phyloP scores from a whole-genome alignment of 1,140 invertebrate species.

The Heliconius congener region DNA sequence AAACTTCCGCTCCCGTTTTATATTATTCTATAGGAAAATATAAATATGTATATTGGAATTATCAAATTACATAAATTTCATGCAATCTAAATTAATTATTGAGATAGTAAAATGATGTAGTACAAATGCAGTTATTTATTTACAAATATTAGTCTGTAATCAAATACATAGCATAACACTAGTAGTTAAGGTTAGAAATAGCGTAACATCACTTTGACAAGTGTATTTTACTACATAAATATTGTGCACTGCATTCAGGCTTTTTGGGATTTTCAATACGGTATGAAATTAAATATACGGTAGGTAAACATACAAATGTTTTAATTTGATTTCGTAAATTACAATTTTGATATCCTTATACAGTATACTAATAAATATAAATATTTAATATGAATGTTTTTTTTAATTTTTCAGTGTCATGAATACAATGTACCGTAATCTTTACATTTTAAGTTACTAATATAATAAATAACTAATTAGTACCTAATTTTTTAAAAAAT shows the following conservation, averaged over 20 bases:
- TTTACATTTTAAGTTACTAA: too few relatives aligned
- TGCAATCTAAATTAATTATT: not conserved
- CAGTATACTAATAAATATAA: too few relatives aligned
- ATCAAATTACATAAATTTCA: not conserved
- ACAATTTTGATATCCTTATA: too few relatives aligned
- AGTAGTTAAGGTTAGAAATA: not conserved
- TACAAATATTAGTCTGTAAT: not conserved
- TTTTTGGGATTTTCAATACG: not conserved
- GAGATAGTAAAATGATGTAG: constrained; percentile 2
- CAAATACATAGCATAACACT: not conserved
- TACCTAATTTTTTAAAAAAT: too few relatives aligned
- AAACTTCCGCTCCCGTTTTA: not conserved
- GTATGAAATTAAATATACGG: not conserved
- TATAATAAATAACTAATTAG: too few relatives aligned
- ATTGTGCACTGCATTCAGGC: not conserved
- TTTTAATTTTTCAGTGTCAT: too few relatives aligned
- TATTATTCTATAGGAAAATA: not conserved
- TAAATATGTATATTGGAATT: not conserved
- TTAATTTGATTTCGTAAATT: too few relatives aligned
- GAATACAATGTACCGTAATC: too few relatives aligned
- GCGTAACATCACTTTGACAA: not conserved
- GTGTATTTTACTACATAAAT: not conserved
- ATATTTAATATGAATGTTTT: too few relatives aligned
- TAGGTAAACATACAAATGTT: too few relatives aligned
- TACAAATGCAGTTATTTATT: constrained; percentile 11